phyloP scores from a whole-genome alignment of 1,140 invertebrate species.

The Apis dorsata region DNA sequence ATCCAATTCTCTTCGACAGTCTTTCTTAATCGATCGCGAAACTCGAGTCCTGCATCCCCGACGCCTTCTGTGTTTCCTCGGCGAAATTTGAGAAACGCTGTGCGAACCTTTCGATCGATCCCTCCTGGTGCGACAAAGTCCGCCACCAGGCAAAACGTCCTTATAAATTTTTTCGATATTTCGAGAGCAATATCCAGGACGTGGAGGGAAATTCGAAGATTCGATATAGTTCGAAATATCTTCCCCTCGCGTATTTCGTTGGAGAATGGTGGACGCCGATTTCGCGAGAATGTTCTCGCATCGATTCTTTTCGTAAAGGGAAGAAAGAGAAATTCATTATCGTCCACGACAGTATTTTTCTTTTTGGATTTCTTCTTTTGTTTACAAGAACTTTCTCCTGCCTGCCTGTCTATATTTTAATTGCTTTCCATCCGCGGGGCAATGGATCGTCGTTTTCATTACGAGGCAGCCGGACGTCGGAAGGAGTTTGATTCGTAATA shows the following conservation, averaged over 20 bases:
- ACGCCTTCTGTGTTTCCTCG: background rate
- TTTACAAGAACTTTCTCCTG: background rate
- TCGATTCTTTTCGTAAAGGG: background rate
- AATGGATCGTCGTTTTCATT: slow-evolving; percentile 36
- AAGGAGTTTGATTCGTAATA: slow-evolving; percentile 43
- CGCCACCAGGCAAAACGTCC: background rate
- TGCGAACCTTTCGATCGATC: slow-evolving; percentile 4
- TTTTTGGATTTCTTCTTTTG: background rate
- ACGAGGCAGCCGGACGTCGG: background rate
- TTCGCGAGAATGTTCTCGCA: background rate
- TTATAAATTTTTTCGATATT: slow-evolving; percentile 37
- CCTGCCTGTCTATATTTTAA: slow-evolving; percentile 13
- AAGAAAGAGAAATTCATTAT: background rate
- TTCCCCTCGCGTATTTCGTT: background rate
- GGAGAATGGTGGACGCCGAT: background rate
- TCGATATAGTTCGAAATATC: background rate
- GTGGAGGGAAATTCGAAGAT: background rate
- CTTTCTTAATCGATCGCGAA: background rate
- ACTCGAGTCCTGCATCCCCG: background rate
- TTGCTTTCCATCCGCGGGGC: slow-evolving; percentile 2
- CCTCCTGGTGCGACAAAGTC: background rate
- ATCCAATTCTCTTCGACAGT: no score
- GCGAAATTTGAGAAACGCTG: slow-evolving; percentile 12
- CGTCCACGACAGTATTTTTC: slow-evolving; percentile 6
- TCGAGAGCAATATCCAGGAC: slow-evolving; percentile 20